These are phyloP conservation scores for Anthophora plumipes DNA, from an alignment of 2,888 invertebrate genomes.

Conservation along the genomic window DNA sequence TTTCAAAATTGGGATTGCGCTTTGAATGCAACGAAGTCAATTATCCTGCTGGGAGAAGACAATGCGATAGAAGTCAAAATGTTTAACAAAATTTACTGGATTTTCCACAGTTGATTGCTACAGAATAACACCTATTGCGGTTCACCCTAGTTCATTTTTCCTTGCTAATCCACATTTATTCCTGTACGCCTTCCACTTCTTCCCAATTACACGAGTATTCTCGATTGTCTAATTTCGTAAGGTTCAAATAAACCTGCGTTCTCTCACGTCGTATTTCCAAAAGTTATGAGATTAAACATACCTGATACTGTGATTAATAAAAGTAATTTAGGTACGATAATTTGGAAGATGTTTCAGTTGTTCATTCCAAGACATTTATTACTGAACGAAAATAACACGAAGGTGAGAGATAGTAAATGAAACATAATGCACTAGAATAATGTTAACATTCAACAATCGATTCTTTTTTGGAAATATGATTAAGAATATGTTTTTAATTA, in stretches of 20 bases:
- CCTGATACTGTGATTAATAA: no score
- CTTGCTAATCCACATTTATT: constrained; percentile 18
- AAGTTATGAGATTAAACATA: neutral
- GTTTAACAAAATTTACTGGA: constrained; percentile 37
- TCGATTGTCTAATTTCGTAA: constrained; percentile 9
- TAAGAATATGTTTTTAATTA: no score
- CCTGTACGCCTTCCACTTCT: neutral
- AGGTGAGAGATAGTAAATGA: no score
- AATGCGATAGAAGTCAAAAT: neutral
- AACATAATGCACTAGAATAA: neutral
- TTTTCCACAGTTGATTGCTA: neutral
- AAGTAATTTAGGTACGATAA: no score
- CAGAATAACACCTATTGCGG: constrained; percentile 12
- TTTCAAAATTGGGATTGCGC: no score
- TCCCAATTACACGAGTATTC: constrained; percentile 26
- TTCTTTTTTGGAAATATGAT: no score
- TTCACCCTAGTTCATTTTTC: constrained; percentile 20
- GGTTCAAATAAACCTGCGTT: constrained; percentile 28
- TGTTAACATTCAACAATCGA: no score
- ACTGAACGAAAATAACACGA: no score
- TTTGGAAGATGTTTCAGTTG: no score
- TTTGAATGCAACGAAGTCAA: neutral
- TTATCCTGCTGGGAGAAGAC: neutral
- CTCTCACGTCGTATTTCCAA: neutral
- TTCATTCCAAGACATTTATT: no score